These are phyloP conservation scores for Laspeyria flexula DNA, from an alignment of 2,888 invertebrate species.

Conservation along the genomic window DNA sequence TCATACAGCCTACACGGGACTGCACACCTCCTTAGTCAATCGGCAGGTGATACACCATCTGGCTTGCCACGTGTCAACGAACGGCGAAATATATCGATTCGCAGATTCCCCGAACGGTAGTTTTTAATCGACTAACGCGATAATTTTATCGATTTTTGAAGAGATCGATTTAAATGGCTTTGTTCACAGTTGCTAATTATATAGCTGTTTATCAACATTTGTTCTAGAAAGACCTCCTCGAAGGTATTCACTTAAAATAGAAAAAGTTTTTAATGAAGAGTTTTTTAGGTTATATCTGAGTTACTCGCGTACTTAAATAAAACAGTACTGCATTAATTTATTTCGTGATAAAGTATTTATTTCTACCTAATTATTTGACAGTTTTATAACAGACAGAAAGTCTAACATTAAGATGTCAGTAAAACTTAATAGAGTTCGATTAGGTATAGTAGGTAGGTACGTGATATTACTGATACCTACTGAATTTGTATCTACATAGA, in stretches of 20 bases:
- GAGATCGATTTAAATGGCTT: conserved; percentile 24
- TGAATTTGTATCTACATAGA: too few relatives aligned
- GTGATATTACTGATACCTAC: too few relatives aligned
- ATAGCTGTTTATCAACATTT: conserved; percentile 32
- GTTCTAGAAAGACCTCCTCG: conserved; percentile 29
- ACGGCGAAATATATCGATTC: conserved; percentile 51
- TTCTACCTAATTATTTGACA: too few relatives aligned
- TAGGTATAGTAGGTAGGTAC: too few relatives aligned
- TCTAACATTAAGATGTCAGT: too few relatives aligned
- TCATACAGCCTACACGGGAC: conserved; percentile 46
- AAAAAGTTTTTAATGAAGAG: too few relatives aligned
- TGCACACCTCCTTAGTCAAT: conserved; percentile 48
- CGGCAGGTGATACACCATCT: conserved; percentile 79
- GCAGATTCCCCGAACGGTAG: conserved; percentile 51
- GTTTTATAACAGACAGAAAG: too few relatives aligned
- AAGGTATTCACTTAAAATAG: conserved; percentile 4
- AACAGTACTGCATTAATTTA: too few relatives aligned
- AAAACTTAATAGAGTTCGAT: too few relatives aligned
- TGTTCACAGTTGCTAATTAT: conserved; percentile 39
- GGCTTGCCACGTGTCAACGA: conserved; percentile 75
- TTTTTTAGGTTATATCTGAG: too few relatives aligned
- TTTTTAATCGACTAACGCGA: conserved; percentile 27
- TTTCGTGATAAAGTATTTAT: too few relatives aligned
- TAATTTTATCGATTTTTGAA: conserved; percentile 53
- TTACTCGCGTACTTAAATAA: too few relatives aligned